phyloP scores from a whole-genome alignment of 2,113 vertebrate species.

The Alosa alosa region DNA sequence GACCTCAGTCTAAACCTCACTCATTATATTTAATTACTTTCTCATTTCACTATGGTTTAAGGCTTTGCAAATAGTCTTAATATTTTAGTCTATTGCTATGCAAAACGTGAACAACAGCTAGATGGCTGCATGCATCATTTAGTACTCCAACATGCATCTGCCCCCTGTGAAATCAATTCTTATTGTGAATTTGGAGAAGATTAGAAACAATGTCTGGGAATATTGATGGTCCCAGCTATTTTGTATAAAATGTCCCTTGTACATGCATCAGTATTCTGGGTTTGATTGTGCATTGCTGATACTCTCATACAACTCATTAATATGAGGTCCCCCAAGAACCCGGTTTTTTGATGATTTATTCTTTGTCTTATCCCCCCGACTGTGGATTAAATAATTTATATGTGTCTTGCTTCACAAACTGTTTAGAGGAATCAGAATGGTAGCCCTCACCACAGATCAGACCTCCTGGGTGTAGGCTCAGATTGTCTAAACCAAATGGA shows the following conservation, averaged over 20 bases:
- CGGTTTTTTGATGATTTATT: slow-evolving; percentile 29
- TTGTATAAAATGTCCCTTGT: slow-evolving; percentile 54
- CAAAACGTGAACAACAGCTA: slow-evolving; percentile 57
- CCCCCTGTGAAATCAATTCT: slow-evolving; percentile 68
- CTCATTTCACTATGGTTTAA: slow-evolving; percentile 18
- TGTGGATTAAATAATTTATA: slow-evolving; percentile 38
- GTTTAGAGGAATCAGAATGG: not conserved
- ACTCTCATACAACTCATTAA: slow-evolving; percentile 54
- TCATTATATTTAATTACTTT: slow-evolving; percentile 2
- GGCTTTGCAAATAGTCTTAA: not conserved
- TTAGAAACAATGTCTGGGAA: slow-evolving; percentile 63
- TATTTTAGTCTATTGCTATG: slow-evolving; percentile 45
- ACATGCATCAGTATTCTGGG: slow-evolving; percentile 55
- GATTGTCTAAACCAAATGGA: not conserved
- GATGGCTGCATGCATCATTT: slow-evolving; percentile 54
- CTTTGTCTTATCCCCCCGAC: slow-evolving; percentile 6
- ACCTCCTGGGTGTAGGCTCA: not conserved
- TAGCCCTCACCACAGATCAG: not conserved
- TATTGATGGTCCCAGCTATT: slow-evolving; percentile 62
- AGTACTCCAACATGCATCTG: slow-evolving; percentile 60
- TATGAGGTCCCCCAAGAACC: slow-evolving; percentile 24
- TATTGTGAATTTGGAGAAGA: slow-evolving; percentile 56
- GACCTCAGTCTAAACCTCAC: not conserved
- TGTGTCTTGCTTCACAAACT: slow-evolving; percentile 33
- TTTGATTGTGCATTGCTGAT: slow-evolving; percentile 52